Conservation (phyloP, 2,888 invertebrate genomes). For the Drosophila sordidula region DNA sequence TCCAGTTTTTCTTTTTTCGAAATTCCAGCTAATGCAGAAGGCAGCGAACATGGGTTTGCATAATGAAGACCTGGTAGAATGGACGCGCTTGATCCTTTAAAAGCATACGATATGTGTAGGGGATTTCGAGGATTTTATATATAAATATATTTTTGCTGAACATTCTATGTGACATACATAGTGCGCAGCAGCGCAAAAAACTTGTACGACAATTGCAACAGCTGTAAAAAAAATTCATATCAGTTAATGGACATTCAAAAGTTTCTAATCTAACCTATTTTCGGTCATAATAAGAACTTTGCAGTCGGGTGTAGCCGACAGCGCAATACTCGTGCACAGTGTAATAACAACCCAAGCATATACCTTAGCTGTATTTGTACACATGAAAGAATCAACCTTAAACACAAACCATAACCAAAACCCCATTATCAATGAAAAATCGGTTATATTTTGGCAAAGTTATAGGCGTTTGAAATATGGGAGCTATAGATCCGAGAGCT, state of each 20-base stretch:
- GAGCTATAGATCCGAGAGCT: no score
- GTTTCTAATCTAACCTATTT: background rate
- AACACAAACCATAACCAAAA: no score
- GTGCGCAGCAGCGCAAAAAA: constrained; percentile 81
- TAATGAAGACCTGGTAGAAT: constrained; percentile 48
- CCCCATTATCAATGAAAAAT: no score
- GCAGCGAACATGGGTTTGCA: constrained; percentile 60
- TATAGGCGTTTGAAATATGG: no score
- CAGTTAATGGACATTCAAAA: background rate
- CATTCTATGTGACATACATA: constrained; percentile 67
- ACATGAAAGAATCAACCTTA: no score
- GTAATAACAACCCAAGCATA: no score
- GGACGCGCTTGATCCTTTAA: constrained; percentile 56
- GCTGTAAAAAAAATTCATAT: constrained; percentile 44
- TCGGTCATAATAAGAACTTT: no score
- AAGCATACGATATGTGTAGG: constrained; percentile 44
- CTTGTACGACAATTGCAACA: constrained; percentile 81
- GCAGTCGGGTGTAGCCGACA: no score
- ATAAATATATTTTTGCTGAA: constrained; percentile 1
- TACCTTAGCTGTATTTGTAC: no score
- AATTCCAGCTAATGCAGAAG: constrained; percentile 40
- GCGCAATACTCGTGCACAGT: no score
- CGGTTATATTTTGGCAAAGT: no score
- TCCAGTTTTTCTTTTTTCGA: background rate
- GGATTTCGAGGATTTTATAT: constrained; percentile 21